Conservation (phyloP, 37 sponge, comb jelly and placozoan genomes). For the Spongia lamella region DNA sequence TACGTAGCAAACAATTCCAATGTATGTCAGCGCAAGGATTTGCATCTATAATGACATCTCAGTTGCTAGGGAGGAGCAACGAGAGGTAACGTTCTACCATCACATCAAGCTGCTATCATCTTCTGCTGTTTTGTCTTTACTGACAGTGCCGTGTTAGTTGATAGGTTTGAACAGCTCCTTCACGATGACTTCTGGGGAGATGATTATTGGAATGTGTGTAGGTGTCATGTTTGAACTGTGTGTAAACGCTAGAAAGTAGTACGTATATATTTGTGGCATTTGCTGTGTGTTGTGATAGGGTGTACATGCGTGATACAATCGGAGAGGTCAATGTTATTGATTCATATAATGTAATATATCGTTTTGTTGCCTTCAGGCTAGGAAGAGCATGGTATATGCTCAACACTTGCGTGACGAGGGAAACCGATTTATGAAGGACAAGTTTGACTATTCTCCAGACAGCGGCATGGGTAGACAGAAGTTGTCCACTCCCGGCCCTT, state of each 20-base stretch:
- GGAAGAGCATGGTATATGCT: slow-evolving; percentile 88
- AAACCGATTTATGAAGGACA: slow-evolving; percentile 60
- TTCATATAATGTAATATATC: too few species aligned
- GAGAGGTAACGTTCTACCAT: slow-evolving; percentile 1
- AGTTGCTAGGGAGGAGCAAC: slow-evolving; percentile 18
- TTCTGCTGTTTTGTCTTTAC: background rate
- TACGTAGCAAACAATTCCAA: slow-evolving; percentile 10
- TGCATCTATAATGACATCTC: slow-evolving; percentile 21
- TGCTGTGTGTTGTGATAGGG: background rate
- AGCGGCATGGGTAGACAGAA: slow-evolving; percentile 43
- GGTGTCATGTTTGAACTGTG: background rate
- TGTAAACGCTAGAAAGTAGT: background rate
- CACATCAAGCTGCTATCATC: background rate
- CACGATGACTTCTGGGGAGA: slow-evolving; percentile 71
- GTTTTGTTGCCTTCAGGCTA: too few species aligned
- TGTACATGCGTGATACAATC: background rate
- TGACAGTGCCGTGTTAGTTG: slow-evolving; percentile 65
- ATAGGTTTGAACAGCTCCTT: slow-evolving; percentile 63
- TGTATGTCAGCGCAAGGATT: slow-evolving; percentile 67
- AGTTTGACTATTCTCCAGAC: slow-evolving; percentile 50
- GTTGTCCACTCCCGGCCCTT: slow-evolving; percentile 44
- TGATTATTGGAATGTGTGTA: slow-evolving; percentile 80
- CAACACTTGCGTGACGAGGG: slow-evolving; percentile 63
- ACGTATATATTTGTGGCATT: background rate
- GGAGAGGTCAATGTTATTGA: too few species aligned